Evolutionary conservation across 2,113 vertebrate genomes (phyloP).

Genomic region (Scytalopus superciliaris): DNA sequence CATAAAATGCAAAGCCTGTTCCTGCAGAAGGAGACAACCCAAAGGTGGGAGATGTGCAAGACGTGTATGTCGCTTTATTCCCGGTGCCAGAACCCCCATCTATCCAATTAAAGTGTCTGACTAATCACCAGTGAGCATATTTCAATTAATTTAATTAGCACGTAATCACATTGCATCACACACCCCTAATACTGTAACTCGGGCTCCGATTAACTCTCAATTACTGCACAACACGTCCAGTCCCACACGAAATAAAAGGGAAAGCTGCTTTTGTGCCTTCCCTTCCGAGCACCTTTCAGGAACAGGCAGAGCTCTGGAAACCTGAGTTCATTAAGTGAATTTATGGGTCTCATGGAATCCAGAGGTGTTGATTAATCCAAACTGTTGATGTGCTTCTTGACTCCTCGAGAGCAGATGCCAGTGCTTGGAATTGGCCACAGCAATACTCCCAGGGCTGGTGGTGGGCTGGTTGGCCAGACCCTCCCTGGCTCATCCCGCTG

Average conservation of each 20-base stretch:
- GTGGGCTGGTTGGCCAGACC: fast-evolving
- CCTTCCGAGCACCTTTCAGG: background rate
- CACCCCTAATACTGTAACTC: background rate
- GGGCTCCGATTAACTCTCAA: background rate
- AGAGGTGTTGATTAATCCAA: background rate
- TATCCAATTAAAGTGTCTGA: background rate
- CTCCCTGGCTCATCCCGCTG: fast-evolving
- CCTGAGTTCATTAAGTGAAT: fast-evolving
- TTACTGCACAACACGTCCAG: background rate
- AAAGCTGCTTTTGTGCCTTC: background rate
- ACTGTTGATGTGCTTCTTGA: background rate
- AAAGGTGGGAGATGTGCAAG: background rate
- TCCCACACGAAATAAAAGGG: background rate
- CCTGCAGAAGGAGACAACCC: background rate
- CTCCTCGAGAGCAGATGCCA: fast-evolving
- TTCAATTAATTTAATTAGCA: background rate
- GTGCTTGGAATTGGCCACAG: background rate
- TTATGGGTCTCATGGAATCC: fast-evolving
- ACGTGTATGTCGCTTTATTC: fast-evolving
- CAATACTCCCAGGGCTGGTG: background rate
- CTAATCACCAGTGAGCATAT: background rate
- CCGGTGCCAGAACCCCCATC: fast-evolving
- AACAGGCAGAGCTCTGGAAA: background rate
- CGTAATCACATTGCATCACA: background rate
- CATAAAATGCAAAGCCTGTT: background rate